These are phyloP conservation scores for Corythornis cristatus DNA, from an alignment of 2,113 vertebrate species.

Conservation along the genomic window DNA sequence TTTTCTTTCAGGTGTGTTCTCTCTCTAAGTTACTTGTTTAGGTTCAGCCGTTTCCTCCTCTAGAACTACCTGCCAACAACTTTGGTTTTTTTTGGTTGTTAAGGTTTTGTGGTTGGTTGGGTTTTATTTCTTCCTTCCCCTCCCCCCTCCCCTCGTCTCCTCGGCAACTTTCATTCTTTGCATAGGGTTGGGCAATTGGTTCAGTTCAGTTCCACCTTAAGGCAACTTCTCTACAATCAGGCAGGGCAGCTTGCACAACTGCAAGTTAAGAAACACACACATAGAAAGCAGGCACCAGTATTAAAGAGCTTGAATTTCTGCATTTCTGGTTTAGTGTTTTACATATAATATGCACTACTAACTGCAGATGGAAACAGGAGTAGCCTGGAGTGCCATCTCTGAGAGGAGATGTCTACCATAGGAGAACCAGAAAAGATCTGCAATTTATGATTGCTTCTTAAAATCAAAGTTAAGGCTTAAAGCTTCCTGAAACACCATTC, in stretches of 20 bases:
- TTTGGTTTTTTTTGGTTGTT: not conserved
- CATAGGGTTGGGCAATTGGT: slow-evolving; percentile 3
- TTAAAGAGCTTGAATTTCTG: not conserved
- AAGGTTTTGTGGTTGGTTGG: no score
- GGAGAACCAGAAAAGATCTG: not conserved
- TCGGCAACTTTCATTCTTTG: not conserved
- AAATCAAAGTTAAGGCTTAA: not conserved
- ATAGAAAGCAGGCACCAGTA: not conserved
- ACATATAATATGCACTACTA: not conserved
- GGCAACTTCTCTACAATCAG: not conserved
- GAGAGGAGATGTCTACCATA: not conserved
- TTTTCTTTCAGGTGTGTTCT: not conserved
- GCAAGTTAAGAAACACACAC: not conserved
- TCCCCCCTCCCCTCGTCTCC: not conserved
- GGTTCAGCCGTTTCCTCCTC: not conserved
- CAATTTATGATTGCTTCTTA: not conserved
- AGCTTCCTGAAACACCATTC: not conserved
- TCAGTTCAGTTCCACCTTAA: not conserved
- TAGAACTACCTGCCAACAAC: not conserved
- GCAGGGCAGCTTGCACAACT: not conserved
- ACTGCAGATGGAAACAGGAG: not conserved
- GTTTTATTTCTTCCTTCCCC: no score
- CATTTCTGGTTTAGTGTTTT: not conserved
- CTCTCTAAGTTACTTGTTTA: not conserved
- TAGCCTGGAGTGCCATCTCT: not conserved